Evolutionary conservation across 2,888 invertebrate species (phyloP).

Genomic region (Catocala nupta): DNA sequence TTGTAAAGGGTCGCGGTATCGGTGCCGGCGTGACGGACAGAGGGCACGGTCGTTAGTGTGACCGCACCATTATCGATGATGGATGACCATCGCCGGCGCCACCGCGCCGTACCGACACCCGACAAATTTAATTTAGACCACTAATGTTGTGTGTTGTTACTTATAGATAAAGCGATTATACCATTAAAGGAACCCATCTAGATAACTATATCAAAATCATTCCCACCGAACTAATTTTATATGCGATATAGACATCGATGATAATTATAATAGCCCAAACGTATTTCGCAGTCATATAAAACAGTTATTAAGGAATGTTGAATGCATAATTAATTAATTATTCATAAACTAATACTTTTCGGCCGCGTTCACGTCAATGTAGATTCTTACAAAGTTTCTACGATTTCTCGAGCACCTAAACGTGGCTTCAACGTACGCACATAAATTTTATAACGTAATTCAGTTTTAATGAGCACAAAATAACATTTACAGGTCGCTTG

Average conservation of each 20-base stretch:
- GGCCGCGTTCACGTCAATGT: constrained; percentile 10
- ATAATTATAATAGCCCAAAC: not conserved
- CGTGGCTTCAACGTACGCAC: constrained; percentile 69
- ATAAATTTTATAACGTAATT: constrained; percentile 82
- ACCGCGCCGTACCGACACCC: constrained; percentile 74
- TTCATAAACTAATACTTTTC: not conserved
- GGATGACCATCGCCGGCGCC: constrained; percentile 79
- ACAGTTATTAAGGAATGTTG: not conserved
- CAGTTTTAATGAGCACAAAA: constrained; percentile 78
- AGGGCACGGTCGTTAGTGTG: constrained; percentile 76
- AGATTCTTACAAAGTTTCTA: constrained; percentile 67
- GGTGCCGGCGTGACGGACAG: constrained; percentile 55
- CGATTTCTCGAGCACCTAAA: constrained; percentile 69
- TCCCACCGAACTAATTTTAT: not conserved
- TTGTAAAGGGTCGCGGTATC: constrained; percentile 15
- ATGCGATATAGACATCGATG: not conserved
- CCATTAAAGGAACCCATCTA: constrained; percentile 29
- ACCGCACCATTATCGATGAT: constrained; percentile 81
- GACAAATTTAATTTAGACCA: constrained; percentile 84
- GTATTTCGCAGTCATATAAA: not conserved
- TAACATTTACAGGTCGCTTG: constrained; percentile 82
- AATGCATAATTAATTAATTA: constrained; percentile 5
- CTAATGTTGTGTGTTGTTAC: constrained; percentile 70
- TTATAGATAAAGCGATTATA: constrained; percentile 65
- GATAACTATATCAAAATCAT: constrained; percentile 10